Conservation (phyloP, 2,888 invertebrate species). For the Protonemura montana region DNA sequence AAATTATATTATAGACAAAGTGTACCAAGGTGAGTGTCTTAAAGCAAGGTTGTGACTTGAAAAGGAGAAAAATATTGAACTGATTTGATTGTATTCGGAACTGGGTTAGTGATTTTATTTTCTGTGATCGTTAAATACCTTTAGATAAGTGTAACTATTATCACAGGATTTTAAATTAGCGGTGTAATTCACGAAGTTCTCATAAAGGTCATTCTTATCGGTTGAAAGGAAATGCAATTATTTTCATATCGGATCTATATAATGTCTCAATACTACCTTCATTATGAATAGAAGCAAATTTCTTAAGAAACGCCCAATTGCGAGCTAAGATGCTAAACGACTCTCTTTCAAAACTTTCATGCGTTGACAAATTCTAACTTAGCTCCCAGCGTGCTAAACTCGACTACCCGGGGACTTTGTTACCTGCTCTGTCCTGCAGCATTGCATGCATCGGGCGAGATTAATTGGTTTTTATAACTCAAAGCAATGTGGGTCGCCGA, state of each 20-base stretch:
- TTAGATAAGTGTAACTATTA: not conserved
- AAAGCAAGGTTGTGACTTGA: not conserved
- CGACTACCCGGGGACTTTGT: not conserved
- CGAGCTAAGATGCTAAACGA: not conserved
- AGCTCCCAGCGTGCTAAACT: not conserved
- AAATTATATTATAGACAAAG: not conserved
- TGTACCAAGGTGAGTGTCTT: not conserved
- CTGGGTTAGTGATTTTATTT: not conserved
- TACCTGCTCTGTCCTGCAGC: not conserved
- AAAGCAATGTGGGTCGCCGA: not conserved
- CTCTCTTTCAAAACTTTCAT: not conserved
- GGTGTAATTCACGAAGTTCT: not conserved
- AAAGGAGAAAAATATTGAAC: not conserved
- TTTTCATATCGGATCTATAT: not conserved
- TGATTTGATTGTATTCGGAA: not conserved
- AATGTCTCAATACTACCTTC: not conserved
- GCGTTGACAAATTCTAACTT: not conserved
- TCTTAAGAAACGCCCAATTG: not conserved
- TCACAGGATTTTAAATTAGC: not conserved
- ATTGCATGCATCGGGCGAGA: not conserved
- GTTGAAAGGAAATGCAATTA: not conserved
- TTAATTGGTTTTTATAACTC: slow-evolving; percentile 27
- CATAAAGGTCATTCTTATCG: not conserved
- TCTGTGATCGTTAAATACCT: not conserved
- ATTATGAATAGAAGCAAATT: not conserved